These are phyloP conservation scores for Acleris emargana DNA, from an alignment of 2,888 invertebrate species.

Conservation along the genomic window DNA sequence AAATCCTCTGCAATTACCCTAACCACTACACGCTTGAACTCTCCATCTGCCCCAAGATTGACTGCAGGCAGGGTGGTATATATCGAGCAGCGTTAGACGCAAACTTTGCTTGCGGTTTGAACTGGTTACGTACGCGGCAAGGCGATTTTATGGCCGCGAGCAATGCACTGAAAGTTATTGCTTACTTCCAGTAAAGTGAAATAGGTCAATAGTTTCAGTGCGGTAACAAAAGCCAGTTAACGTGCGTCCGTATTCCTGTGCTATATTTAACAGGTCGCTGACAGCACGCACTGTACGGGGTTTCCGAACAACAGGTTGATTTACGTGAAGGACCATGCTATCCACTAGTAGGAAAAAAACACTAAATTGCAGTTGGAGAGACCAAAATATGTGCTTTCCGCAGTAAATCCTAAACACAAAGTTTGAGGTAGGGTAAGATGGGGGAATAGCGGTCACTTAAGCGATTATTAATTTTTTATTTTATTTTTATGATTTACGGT, in stretches of 20 bases:
- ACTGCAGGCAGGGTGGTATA: slow-evolving; percentile 15
- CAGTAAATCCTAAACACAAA: too few relatives aligned
- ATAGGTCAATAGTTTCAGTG: slow-evolving; percentile 83
- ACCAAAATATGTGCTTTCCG: too few relatives aligned
- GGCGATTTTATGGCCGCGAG: slow-evolving; percentile 71
- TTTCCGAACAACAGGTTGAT: slow-evolving; percentile 22
- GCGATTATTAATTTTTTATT: too few relatives aligned
- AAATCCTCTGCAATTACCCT: too few relatives aligned
- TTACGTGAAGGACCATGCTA: slow-evolving; percentile 4
- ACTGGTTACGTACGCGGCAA: slow-evolving; percentile 56
- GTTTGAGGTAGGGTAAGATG: too few relatives aligned
- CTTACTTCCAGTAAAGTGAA: slow-evolving; percentile 81
- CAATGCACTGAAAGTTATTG: slow-evolving; percentile 80
- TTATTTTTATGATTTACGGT: too few relatives aligned
- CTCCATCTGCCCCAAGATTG: slow-evolving; percentile 1
- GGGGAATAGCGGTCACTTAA: too few relatives aligned
- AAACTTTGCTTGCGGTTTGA: slow-evolving; percentile 49
- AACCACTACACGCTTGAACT: neutral
- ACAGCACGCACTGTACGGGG: slow-evolving; percentile 46
- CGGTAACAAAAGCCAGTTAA: slow-evolving; percentile 80
- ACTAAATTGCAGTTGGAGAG: too few relatives aligned
- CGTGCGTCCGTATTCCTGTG: slow-evolving; percentile 63
- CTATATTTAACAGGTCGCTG: slow-evolving; percentile 71
- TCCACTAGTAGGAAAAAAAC: neutral
- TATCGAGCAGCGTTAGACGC: slow-evolving; percentile 24